Conservation (phyloP, 2,888 invertebrate genomes). For the Phytoseiulus persimilis region DNA sequence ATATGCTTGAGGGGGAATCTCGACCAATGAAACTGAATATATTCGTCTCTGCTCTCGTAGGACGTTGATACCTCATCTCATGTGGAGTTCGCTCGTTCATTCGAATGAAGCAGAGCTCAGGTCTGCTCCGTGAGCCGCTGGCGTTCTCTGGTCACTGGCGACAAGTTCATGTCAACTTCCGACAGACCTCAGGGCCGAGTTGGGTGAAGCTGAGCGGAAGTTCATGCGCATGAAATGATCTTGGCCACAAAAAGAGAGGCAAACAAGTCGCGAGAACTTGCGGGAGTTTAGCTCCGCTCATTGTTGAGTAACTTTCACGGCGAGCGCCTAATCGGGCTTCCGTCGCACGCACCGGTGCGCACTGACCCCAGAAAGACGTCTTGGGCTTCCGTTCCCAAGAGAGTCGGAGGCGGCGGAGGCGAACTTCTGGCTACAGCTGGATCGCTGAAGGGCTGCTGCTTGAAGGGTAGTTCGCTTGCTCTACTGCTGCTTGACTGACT, state of each 20-base stretch:
- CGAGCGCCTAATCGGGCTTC: not conserved
- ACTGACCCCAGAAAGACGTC: constrained; percentile 5
- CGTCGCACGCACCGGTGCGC: constrained; percentile 5
- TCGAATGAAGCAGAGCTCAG: too few species aligned
- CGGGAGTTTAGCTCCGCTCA: not conserved
- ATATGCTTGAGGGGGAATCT: too few species aligned
- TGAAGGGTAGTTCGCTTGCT: not conserved
- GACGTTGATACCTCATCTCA: too few species aligned
- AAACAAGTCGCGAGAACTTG: not conserved
- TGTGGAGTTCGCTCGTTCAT: too few species aligned
- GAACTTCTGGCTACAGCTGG: not conserved
- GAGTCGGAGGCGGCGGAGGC: not conserved
- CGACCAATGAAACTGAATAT: too few species aligned
- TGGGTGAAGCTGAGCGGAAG: not conserved
- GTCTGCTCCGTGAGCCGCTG: too few species aligned
- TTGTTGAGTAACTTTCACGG: constrained; percentile 5
- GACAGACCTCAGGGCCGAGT: not conserved
- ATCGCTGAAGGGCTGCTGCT: not conserved
- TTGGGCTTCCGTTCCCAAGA: not conserved
- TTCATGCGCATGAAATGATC: not conserved
- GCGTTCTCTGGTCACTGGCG: too few species aligned
- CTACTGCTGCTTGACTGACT: not conserved
- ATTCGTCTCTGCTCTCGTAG: too few species aligned
- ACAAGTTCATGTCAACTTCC: too few species aligned
- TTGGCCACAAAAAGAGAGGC: not conserved